Base-by-base conservation (phyloP, 2,888 invertebrate genomes). In the Caenorhabditis sp. region DNA sequence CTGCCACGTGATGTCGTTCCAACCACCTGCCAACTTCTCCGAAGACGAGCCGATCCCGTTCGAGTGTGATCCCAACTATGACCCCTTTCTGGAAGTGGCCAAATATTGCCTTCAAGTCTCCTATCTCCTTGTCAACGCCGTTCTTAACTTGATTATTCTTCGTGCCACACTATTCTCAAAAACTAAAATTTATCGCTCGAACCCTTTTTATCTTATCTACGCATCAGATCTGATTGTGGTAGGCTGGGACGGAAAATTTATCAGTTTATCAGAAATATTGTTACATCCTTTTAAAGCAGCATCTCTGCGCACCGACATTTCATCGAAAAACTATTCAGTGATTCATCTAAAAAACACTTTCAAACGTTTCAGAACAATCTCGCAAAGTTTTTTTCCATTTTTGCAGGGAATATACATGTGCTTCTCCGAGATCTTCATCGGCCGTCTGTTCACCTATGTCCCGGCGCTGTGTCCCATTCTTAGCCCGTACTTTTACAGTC, bases 321-420 rank as follows among this genome's bases (percentile, higher is more conserved):
- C n/a, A n/a, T n/a, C n/a, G n/a, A n/a, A n/a, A n/a, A n/a, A n/a
- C n/a, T n/a, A n/a, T n/a, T n/a, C n/a, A n/a, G n/a, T n/a, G n/a
- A n/a, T n/a, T n/a, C n/a, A n/a, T n/a, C n/a, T n/a, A n/a, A n/a
- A n/a, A n/a, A n/a, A n/a, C n/a, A n/a, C n/a, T n/a, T n/a, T n/a
- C n/a, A n/a, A n/a, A n/a, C n/a, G n/a, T n/a, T n/a, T n/a, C n/a
- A n/a, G n/a, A n/a, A n/a, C n/a, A n/a, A n/a, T n/a, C n/a, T n/a
- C n/a, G n/a, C n/a, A n/a, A n/a, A n/a, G n/a, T n/a, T n/a, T n/a
- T n/a, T n/a, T n/a, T n/a, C n/a, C n/a, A n/a, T n/a, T n/a, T n/a
- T 50, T 59, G 7, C 52, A 68, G 68, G 68, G 68, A 52, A 43
- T 58, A 13, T 68, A 68, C 37, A 68, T 59, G 50, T 24, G 50